A percentile compares a stretch with the other conserved stretches of the same genome.
Conservation (phyloP, 2,113 vertebrate species). For the Macrotus californicus region DNA sequence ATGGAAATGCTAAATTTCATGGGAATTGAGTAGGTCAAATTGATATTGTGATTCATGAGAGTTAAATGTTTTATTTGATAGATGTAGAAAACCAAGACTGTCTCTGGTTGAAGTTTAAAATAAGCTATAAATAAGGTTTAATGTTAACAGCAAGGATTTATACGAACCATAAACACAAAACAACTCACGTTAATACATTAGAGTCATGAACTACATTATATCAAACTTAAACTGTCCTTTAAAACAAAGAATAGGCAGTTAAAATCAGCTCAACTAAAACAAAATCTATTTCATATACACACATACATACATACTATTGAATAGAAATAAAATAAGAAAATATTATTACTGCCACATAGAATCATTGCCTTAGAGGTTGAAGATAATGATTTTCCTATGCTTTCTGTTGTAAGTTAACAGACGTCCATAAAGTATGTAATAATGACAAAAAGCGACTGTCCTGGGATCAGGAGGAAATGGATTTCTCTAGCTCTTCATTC, state of each 20-base stretch:
- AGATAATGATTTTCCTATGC: background rate
- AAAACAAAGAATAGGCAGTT: background rate
- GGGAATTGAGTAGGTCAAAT: background rate
- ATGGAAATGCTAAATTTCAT: background rate
- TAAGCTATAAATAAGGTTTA: slow-evolving; percentile 17
- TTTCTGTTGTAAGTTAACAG: slow-evolving; percentile 28
- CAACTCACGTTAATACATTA: background rate
- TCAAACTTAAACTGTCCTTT: background rate
- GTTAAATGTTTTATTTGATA: background rate
- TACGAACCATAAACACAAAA: background rate
- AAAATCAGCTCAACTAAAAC: background rate
- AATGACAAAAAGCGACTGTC: background rate
- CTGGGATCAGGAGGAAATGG: background rate
- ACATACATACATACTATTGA: background rate
- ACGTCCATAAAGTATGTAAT: slow-evolving; percentile 24
- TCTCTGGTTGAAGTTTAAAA: slow-evolving; percentile 13
- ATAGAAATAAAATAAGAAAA: slow-evolving; percentile 25
- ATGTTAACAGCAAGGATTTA: background rate
- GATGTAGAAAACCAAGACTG: background rate
- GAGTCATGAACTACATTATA: background rate
- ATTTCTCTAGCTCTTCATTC: slow-evolving; percentile 13
- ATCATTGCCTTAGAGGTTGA: background rate
- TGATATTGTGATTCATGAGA: slow-evolving; percentile 11
- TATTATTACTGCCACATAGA: slow-evolving; percentile 2
- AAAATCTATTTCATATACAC: background rate